Base-by-base conservation (phyloP, 2,113 vertebrate genomes). In the Arothron firmamentum region DNA sequence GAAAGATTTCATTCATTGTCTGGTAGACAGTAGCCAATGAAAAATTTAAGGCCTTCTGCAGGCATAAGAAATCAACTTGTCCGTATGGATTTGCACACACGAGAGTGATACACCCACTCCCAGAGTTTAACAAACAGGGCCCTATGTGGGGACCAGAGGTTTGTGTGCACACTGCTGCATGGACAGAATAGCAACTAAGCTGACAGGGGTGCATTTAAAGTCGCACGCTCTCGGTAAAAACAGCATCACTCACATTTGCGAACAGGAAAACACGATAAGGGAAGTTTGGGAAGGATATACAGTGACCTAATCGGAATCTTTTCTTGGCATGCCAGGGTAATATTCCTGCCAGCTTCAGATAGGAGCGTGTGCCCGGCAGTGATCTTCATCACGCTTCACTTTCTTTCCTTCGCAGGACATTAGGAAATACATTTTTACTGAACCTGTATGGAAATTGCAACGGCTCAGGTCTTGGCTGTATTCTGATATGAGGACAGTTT, bases 111-210 rank as follows among this genome's bases (percentile, higher is more conserved):
- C 52, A 59, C 62, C 62, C 59, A 38, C 55, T 69, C 70, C 73
- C 9, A 0, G 66, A 78, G 70, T 77, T 70, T 59, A 81, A 86
- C 85, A 87, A 85, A 81, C 67, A 28, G 77, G 79, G 60, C 71
- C 63, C 77, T 87, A 72, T 88, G 58, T 54, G 2, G 62, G 61
- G 73, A 12, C 54, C 69, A 34, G 31, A 58, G 70, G 66, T 80
- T 81, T 75, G 77, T 67, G 63, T 62, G 59, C 62, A 38, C 62
- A 6, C 43, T 1, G 55, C 60, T 58, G 55, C 80, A 56, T 74
- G 75, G 62, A 62, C 70, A 52, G 86, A 88, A 89, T 89, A 87
- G 74, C 73, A 87, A 89, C 85, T 77, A 80, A 78, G 23, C 55
- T 46, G 20, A 63, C 51, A 17, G 52, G 34, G 34, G 34, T 12